Conservation (phyloP, 2,888 invertebrate species). For the Lasioglossum figueresi region DNA sequence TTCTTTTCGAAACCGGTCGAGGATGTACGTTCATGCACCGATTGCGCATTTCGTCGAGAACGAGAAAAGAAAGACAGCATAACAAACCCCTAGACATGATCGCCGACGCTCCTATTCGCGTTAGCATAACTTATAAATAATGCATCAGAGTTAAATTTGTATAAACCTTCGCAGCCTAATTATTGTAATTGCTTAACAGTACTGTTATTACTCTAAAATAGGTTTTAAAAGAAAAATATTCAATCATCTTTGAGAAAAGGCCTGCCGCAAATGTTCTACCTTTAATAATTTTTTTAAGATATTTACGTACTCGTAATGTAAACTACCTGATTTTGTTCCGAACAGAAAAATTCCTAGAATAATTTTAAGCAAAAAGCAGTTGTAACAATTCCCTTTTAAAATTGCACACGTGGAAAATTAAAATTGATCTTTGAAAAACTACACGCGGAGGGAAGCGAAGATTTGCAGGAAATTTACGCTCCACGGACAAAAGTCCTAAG, state of each 20-base stretch:
- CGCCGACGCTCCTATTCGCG: not conserved
- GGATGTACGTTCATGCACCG: slow-evolving; percentile 11
- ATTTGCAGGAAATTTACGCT: not conserved
- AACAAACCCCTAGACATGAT: not conserved
- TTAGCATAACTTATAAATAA: not conserved
- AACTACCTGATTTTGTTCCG: too few species aligned
- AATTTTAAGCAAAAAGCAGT: too few species aligned
- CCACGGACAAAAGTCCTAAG: not conserved
- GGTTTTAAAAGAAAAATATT: too few species aligned
- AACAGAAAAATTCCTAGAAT: too few species aligned
- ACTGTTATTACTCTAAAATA: too few species aligned
- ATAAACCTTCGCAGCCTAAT: not conserved
- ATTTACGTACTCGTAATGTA: too few species aligned
- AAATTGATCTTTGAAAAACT: too few species aligned
- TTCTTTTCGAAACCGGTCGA: slow-evolving; percentile 44
- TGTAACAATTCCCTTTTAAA: not conserved
- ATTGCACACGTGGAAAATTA: not conserved
- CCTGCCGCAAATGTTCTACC: too few species aligned
- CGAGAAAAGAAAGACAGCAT: not conserved
- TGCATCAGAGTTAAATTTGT: not conserved
- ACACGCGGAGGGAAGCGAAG: not conserved
- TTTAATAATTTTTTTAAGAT: too few species aligned
- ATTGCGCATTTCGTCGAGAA: not conserved
- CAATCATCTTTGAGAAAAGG: too few species aligned
- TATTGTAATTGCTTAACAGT: not conserved